phyloP scores from a whole-genome alignment of 2,113 vertebrate species.

The Prionailurus viverrinus region DNA sequence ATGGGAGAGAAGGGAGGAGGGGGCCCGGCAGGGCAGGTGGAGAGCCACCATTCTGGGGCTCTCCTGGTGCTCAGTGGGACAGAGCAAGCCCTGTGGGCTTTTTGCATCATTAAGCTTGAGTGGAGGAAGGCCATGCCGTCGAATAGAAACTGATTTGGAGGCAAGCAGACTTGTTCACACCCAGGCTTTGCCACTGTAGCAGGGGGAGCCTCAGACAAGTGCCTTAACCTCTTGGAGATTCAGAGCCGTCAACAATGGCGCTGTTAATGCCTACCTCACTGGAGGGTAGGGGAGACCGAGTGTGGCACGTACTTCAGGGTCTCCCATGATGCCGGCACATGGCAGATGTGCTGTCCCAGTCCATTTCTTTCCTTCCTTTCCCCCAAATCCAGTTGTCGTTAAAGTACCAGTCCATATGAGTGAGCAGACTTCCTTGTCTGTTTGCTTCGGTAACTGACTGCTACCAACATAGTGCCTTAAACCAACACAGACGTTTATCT shows the following conservation, averaged over 20 bases:
- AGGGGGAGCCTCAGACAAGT: background rate
- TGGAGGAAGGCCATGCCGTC: background rate
- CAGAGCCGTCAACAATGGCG: accelerated
- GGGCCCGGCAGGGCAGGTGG: no score
- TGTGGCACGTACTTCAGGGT: accelerated
- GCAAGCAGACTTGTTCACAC: background rate
- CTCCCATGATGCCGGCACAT: accelerated
- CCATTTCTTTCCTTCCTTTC: background rate
- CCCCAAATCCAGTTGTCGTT: background rate
- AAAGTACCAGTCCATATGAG: background rate
- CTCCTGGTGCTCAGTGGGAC: background rate
- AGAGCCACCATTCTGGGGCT: background rate
- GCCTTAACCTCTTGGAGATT: background rate
- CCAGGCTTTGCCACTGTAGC: background rate
- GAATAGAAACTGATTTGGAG: background rate
- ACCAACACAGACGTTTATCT: background rate
- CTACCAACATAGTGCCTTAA: background rate
- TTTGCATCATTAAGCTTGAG: background rate
- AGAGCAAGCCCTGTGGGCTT: background rate
- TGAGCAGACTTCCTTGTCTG: background rate
- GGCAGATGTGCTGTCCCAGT: accelerated
- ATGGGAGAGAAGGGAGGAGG: background rate
- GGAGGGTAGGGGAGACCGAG: no score
- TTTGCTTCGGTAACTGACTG: background rate
- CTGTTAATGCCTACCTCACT: accelerated